Conservation (phyloP, 2,888 invertebrate genomes). For the Stenotaenia linearis region DNA sequence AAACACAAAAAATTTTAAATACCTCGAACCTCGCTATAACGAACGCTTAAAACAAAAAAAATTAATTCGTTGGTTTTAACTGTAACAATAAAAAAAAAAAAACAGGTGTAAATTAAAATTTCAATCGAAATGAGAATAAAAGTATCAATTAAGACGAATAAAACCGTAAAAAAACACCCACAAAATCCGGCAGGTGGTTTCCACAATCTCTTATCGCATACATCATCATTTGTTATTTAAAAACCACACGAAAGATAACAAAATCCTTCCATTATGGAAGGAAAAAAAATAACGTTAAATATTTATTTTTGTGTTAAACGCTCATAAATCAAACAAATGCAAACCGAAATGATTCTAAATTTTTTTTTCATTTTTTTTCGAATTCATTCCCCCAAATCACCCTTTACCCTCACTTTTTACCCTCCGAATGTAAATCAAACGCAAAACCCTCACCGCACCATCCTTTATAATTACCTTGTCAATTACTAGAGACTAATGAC, state of each 20-base stretch:
- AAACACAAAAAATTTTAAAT: not conserved
- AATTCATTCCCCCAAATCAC: not conserved
- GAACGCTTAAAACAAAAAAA: too few relatives aligned
- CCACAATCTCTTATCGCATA: not conserved
- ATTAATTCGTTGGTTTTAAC: too few relatives aligned
- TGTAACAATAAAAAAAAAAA: too few relatives aligned
- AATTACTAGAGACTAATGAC: constrained; percentile 9
- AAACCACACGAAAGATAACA: not conserved
- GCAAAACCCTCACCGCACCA: not conserved
- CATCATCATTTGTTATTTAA: not conserved
- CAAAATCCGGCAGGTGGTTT: not conserved
- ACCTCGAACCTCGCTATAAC: too few relatives aligned
- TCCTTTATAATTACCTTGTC: not conserved
- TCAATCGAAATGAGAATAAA: not conserved
- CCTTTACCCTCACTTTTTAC: not conserved
- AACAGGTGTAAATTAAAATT: not conserved
- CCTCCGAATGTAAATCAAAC: not conserved
- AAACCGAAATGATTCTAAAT: not conserved
- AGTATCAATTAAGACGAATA: not conserved
- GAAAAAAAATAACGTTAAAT: not conserved
- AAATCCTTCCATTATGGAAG: not conserved
- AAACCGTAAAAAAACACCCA: not conserved
- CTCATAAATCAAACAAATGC: not conserved
- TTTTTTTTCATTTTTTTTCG: not conserved
- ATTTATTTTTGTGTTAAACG: not conserved